These are phyloP conservation scores for Ictalurus furcatus DNA, from an alignment of 2,113 vertebrate species.

Conservation along the genomic window DNA sequence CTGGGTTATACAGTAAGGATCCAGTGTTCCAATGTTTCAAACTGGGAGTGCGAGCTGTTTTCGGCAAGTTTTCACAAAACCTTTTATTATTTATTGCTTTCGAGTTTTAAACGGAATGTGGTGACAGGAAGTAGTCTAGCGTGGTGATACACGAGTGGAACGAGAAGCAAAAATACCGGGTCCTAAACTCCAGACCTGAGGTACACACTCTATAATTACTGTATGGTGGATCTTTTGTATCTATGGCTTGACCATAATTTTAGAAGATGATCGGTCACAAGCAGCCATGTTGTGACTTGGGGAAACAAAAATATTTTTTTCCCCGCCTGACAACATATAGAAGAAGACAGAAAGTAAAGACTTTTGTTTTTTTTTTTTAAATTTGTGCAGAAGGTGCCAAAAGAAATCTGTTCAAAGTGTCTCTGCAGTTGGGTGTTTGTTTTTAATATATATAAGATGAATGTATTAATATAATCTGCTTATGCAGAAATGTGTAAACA, in stretches of 20 bases:
- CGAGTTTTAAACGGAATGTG: not conserved
- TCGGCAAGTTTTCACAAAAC: not conserved
- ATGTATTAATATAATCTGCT: conserved; percentile 36
- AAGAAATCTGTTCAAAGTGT: not conserved
- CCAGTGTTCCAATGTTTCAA: not conserved
- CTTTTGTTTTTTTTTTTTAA: no score
- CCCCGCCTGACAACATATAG: not conserved
- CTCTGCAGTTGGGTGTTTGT: conserved; percentile 1
- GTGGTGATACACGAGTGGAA: not conserved
- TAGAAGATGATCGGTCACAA: not conserved
- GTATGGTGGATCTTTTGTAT: not conserved
- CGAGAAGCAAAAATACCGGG: not conserved
- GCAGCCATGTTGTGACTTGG: not conserved
- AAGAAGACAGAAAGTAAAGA: not conserved
- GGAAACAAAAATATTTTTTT: not conserved
- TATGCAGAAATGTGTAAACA: conserved; percentile 25
- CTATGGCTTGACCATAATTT: not conserved
- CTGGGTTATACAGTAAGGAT: not conserved
- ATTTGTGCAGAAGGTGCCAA: not conserved
- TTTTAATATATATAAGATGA: not conserved
- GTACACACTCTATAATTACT: not conserved
- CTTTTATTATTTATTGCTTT: not conserved
- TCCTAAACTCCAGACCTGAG: not conserved
- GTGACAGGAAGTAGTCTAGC: not conserved
- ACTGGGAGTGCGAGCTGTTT: not conserved